Base-by-base conservation (phyloP, 2,113 vertebrate species). In the Pygathrix nemaeus region DNA sequence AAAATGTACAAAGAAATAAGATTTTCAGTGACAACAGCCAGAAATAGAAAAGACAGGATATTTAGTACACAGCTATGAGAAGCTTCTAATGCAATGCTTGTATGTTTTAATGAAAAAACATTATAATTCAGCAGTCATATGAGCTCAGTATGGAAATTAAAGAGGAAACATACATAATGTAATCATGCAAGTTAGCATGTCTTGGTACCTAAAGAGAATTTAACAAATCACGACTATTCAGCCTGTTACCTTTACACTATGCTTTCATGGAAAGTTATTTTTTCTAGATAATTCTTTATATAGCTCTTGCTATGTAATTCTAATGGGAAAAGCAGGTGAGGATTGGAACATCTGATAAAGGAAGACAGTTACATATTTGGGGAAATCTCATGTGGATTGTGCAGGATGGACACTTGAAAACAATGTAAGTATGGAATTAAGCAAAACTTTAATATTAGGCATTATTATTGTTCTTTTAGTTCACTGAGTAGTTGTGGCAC, bases 171-270 rank as follows among this genome's bases (percentile, higher is more conserved):
- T 9, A 48, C 32, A 35, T 84, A 50, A 92, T 55, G 4, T 48
- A 38, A 72, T 72, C 18, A 48, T 55, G 84, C 25, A 84, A 72
- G 93, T 59, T 81, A 64, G 25, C 45, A 50, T 81, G 20, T 82
- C 45, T 78, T 68, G 40, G 20, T 40, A 9, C 35, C n/a, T 93
- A 70, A 80, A 61, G 40, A 93, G 72, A 96, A 81, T 83, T 59
- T 66, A 82, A 92, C 32, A 50, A 81, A 76, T 79, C 96, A n/a
- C 78, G 72, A 38, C 43, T 97, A 8, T 57, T 79, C 38, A 95
- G 27, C 17, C 5, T 66, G 43, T 61, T 90, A 88, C 25, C 18
- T 97, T 90, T 61, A 78, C 6, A 43, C 61, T 85, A 66, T 3
- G 7, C 25, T 91, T 86, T 64, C 23, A 81, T 61, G 25, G 30